phyloP scores from a whole-genome alignment of 2,113 vertebrate species.

The Lagopus leucura region DNA sequence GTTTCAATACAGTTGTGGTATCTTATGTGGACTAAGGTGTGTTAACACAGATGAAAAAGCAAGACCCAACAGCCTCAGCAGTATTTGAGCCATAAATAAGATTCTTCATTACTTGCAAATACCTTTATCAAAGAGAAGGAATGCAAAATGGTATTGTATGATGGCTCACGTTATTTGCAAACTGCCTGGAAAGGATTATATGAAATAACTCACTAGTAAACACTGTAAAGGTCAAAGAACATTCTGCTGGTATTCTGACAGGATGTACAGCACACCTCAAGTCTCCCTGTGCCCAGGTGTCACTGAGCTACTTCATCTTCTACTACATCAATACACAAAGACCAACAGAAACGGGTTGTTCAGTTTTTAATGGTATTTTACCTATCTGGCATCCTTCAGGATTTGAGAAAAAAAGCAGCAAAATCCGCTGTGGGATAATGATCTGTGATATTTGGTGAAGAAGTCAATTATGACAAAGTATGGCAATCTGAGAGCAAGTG shows the following conservation, averaged over 20 bases:
- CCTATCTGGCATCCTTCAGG: background rate
- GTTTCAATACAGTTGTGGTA: background rate
- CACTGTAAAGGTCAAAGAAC: background rate
- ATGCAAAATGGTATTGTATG: background rate
- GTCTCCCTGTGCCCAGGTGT: background rate
- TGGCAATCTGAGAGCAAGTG: background rate
- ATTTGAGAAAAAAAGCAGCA: background rate
- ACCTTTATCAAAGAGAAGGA: background rate
- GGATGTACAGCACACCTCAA: background rate
- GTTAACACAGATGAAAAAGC: background rate
- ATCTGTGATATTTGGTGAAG: background rate
- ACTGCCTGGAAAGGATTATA: background rate
- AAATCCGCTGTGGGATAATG: background rate
- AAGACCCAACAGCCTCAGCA: background rate
- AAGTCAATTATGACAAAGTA: background rate
- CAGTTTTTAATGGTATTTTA: too few relatives aligned
- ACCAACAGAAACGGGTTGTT: background rate
- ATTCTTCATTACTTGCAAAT: background rate
- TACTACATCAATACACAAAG: background rate
- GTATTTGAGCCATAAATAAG: background rate
- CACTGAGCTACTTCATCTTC: background rate
- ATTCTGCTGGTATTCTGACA: background rate
- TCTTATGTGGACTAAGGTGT: accelerated
- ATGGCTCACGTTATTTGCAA: background rate
- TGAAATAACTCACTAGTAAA: background rate